Evolutionary conservation across 1,140 invertebrate genomes (phyloP).

Genomic region (Drosophila saltans): DNA sequence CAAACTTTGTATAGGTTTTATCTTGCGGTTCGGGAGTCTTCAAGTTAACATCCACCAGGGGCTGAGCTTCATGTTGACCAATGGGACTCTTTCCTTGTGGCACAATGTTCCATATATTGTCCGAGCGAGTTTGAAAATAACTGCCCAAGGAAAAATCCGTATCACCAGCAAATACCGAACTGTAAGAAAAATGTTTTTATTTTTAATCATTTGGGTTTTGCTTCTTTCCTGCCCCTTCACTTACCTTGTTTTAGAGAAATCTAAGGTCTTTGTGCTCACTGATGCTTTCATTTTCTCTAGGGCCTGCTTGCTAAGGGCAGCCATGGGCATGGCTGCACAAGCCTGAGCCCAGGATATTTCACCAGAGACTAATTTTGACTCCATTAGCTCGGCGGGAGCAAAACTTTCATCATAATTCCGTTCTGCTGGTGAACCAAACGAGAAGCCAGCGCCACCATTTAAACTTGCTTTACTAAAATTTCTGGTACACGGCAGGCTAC

Average conservation of each 20-base stretch:
- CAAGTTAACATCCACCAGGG: slow-evolving; percentile 21
- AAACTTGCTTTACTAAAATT: slow-evolving; percentile 64
- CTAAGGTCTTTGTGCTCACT: slow-evolving; percentile 36
- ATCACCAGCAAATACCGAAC: slow-evolving; percentile 62
- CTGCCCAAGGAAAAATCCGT: slow-evolving; percentile 73
- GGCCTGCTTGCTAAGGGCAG: slow-evolving; percentile 62
- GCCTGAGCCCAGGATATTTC: slow-evolving; percentile 80
- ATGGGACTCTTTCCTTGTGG: slow-evolving; percentile 34
- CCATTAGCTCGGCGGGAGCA: slow-evolving; percentile 74
- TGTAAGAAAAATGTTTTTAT: slow-evolving; percentile 11
- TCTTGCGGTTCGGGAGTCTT: slow-evolving; percentile 66
- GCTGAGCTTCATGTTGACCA: slow-evolving; percentile 21
- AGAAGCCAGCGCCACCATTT: slow-evolving; percentile 65
- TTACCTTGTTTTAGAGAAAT: slow-evolving; percentile 66
- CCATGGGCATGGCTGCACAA: slow-evolving; percentile 68
- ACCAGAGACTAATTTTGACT: slow-evolving; percentile 68
- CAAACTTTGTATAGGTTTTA: slow-evolving; percentile 68
- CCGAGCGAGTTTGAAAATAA: slow-evolving; percentile 75
- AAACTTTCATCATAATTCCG: slow-evolving; percentile 65
- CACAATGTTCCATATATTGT: slow-evolving; percentile 66
- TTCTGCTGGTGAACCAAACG: slow-evolving; percentile 48
- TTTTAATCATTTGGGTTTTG: neutral
- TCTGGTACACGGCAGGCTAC: slow-evolving; percentile 67
- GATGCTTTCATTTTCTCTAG: slow-evolving; percentile 56
- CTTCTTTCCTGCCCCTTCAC: neutral